Evolutionary conservation across 1,140 invertebrate genomes (phyloP), one percentile per base, ranked within the genome.

Genomic region (Calliopsis andreniformis): DNA sequence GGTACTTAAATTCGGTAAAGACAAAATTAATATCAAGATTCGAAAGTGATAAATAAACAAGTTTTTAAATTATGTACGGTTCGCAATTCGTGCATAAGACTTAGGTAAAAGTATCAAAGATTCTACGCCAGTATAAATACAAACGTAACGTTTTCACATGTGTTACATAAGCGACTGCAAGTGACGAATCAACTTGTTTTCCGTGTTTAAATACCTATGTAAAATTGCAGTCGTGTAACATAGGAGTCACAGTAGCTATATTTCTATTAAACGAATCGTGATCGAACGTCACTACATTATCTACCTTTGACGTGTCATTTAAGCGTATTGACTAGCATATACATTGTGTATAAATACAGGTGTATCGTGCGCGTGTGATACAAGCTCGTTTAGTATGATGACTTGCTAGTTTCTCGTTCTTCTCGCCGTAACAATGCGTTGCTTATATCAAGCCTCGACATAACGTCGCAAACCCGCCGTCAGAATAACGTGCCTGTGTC

Each of bases 331-430:
- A n/a, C 18, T 1, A 8, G 39, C 20, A 18, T 28, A 4, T 56
- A 53, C 20, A 42, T 43, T n/a, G 35, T 16, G 58, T 2, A 14
- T 14, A 32, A 3, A 59, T 10, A 12, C 23, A 3, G 5, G 1
- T 6, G 10, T 25, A 20, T 28, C 30, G 20, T 16, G 64, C 23
- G 61, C 6, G 2, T 18, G 16, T 16, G 8, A 35, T 2, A 56
- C 51, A 25, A 20, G 14, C 25, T 58, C 16, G 30, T 18, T 61
- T 28, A 14, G 18, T n/a, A n/a, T 10, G 39, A 67, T 75, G 71
- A 75, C 71, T 75, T 45, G 71, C 35, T 42, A 23, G 51, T 55
- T 75, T 56, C 56, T n/a, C 39, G 28, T 56, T 39, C 18, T 32
- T 5, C 49, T 28, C 28, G 20, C 35, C 28, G 49, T n/a, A 28